These are phyloP conservation scores for Leistus spinibarbis DNA, from an alignment of 2,888 invertebrate species.

Conservation along the genomic window DNA sequence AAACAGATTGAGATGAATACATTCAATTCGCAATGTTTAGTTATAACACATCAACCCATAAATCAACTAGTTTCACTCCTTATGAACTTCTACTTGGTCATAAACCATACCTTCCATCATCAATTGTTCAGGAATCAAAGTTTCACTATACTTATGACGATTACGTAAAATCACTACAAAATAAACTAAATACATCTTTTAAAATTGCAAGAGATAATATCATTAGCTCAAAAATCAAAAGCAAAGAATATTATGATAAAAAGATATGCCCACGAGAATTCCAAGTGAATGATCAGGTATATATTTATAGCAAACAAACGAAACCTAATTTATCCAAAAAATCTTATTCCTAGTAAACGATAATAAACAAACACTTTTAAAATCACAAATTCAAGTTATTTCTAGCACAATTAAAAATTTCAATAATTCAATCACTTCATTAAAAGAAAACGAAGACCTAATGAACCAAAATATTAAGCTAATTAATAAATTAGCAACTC, in stretches of 20 bases:
- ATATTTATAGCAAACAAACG: constrained; percentile 27
- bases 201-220: constrained; percentile 45
- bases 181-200: constrained; percentile 43
- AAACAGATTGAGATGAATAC: constrained; percentile 49
- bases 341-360: background rate
- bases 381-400: constrained; percentile 43
- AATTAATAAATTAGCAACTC: constrained; percentile 37
- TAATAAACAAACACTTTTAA: constrained; percentile 36
- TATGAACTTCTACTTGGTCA: no score
- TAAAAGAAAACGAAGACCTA: constrained; percentile 31
- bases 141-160: constrained; percentile 47
- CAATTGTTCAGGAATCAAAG: constrained; percentile 43
- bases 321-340: constrained; percentile 30
- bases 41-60: constrained; percentile 47
- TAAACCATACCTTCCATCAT: no score
- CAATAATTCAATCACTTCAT: constrained; percentile 38
- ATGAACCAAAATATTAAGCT: constrained; percentile 33
- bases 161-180: constrained; percentile 42
- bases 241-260: constrained; percentile 44
- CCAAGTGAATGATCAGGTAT: constrained; percentile 43
- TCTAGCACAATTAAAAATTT: constrained; percentile 41
- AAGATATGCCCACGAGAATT: constrained; percentile 38
- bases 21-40: constrained; percentile 47
- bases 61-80: constrained; percentile 46
- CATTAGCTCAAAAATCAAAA: constrained; percentile 42